Base-by-base conservation (phyloP, 2,113 vertebrate species). In the Amazona guildingii region DNA sequence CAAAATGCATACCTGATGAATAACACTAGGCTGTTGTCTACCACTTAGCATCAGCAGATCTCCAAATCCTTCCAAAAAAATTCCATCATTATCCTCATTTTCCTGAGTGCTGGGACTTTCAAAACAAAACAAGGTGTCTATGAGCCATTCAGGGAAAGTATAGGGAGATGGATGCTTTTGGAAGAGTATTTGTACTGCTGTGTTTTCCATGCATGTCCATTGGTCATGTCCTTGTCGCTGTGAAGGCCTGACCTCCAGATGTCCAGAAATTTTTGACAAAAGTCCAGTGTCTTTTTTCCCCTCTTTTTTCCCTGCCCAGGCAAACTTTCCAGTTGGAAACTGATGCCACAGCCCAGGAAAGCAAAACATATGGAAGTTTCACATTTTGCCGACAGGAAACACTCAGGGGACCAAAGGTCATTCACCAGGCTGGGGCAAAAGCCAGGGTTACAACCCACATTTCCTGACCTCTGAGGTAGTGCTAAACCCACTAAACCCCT, bases 301-400 rank as follows among this genome's bases (percentile, higher is more conserved):
- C 31, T 35, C 28, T 67, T 52, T 73, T 24, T 3, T 0, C 46
- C 16, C 69, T 94, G 48, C 95, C 81, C 91, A 86, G 64, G 88
- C 91, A 91, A 89, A 92, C 77, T 96, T 97, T 97, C 95, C 86
- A 86, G 69, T 82, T 95, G 93, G 95, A 97, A 97, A 95, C 74
- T 82, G 93, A 95, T 97, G 96, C 96, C 96, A 91, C 48, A 64
- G 80, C 66, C 86, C 72, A 44, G 89, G 91, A 96, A 92, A 95
- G 39, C 62, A 93, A 96, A 96, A 95, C 96, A 97, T 95, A 97
- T 95, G 95, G 95, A 95, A 94, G 84, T 88, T 95, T 95, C 96
- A 89, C 90, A 72, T 97, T 95, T 66, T 95, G 86, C 95, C 96
- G 90, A 82, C 88, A 93, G 96, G 94, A 95, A 96, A 84, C 88